These are phyloP conservation scores for Plagodis dolabraria DNA, from an alignment of 2,888 invertebrate species.

Conservation along the genomic window DNA sequence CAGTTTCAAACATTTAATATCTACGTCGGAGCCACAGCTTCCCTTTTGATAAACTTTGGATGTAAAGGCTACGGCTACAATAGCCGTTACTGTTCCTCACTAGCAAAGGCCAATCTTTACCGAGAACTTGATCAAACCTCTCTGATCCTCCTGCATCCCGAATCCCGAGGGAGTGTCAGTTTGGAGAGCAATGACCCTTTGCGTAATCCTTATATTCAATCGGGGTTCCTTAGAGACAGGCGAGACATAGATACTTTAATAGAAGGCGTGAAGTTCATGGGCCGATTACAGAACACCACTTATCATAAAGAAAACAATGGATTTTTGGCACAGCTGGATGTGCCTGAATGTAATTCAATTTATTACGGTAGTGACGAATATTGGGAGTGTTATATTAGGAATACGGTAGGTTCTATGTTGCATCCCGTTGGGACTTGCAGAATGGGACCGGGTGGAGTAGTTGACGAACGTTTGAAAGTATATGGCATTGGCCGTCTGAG, in stretches of 20 bases:
- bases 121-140: constrained; percentile 55
- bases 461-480: constrained; percentile 64
- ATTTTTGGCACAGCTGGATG: constrained; percentile 51
- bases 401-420: constrained; percentile 83
- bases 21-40: constrained; percentile 60
- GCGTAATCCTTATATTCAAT: constrained; percentile 63
- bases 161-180: constrained; percentile 64
- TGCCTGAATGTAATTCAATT: constrained; percentile 80
- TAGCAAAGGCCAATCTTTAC: constrained; percentile 53
- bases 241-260: constrained; percentile 52
- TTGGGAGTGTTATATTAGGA: constrained; percentile 86
- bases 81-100: constrained; percentile 49
- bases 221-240: constrained; percentile 61
- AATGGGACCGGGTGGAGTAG: constrained; percentile 69
- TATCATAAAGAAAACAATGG: constrained; percentile 57
- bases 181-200: constrained; percentile 60
- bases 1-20: constrained; percentile 67
- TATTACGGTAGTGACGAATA: constrained; percentile 84
- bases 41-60: constrained; percentile 48
- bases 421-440: constrained; percentile 83
- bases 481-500: constrained; percentile 59
- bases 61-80: constrained; percentile 28
- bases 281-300: constrained; percentile 54
- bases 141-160: constrained; percentile 61
- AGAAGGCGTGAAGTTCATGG: constrained; percentile 61